Evolutionary conservation across 2,888 invertebrate species (phyloP), one percentile per base, ranked within the genome.

Genomic region (Netelia virgata): DNA sequence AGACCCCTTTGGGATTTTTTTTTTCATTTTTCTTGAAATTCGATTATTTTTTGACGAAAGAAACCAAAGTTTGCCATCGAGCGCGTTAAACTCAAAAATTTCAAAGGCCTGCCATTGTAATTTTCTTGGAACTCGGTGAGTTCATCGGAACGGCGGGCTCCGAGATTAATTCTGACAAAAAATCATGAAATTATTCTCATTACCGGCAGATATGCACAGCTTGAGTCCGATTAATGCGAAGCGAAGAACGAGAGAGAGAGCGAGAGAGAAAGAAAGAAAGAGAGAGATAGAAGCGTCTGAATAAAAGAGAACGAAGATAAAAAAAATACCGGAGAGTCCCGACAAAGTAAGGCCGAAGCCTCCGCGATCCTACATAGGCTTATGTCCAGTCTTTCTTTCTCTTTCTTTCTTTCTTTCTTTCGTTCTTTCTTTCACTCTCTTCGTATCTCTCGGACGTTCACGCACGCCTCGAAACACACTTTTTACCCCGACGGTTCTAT

Each of bases 151-250:
- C 53, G 47, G 28, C 36, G 53, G 43, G 63, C 66, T 14, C 73
- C 68, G 81, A 74, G 77, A 82, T 84, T 82, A 77, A 70, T 64
- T 74, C 64, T 47, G 77, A 74, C 78, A 82, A 85, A 85, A 85
- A 82, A 82, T 66, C 73, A 79, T 79, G 61, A 79, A 79, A 87
- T 88, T 87, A 88, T 89, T 87, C 89, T 89, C 88, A 88, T 89
- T 89, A 88, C 86, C 83, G 47, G 82, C 84, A 87, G 88, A 88
- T 89, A 87, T 86, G 89, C 90, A 87, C 90, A 90, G 90, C 90
- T 88, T 90, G 90, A 89, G 88, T 83, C 88, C 87, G 90, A 89
- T 89, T 88, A 90, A 88, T 78, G 75, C 86, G 79, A 72, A 82
- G 72, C 85, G 82, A 68, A 85, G 74, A 79, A 70, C 72, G 55